Conservation (phyloP, 2,113 vertebrate genomes). For the Corvus moneduloides region DNA sequence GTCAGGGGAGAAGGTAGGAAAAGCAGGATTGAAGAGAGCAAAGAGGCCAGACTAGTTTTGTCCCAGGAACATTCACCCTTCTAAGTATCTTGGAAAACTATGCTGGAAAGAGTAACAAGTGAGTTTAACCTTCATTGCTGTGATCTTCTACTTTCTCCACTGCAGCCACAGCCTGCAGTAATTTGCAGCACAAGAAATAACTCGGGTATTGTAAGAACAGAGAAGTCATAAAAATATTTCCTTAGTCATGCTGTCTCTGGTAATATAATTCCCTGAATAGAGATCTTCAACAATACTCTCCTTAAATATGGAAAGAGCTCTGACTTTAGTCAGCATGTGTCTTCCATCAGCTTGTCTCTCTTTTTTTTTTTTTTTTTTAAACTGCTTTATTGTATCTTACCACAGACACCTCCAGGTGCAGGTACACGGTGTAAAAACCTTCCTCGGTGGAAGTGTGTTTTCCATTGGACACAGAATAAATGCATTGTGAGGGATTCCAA, state of each 20-base stretch:
- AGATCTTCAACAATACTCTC: not conserved
- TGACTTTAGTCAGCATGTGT: conserved; percentile 1
- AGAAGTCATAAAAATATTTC: conserved; percentile 32
- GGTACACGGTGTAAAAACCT: not conserved
- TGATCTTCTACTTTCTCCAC: not conserved
- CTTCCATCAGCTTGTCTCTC: not conserved
- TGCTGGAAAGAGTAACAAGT: not conserved
- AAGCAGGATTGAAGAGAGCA: not conserved
- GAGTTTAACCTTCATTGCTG: not conserved
- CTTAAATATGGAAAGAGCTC: conserved; percentile 10
- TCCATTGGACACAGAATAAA: not conserved
- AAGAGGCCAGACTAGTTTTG: not conserved
- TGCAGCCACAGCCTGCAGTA: not conserved
- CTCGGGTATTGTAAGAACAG: not conserved
- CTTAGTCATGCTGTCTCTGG: conserved; percentile 14
- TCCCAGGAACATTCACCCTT: not conserved
- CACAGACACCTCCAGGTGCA: not conserved
- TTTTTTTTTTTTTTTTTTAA: not conserved
- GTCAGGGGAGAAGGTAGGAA: not conserved
- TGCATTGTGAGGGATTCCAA: not conserved
- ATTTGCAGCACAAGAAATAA: not conserved
- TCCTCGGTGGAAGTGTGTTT: not conserved
- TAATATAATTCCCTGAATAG: not conserved
- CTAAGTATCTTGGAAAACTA: not conserved
- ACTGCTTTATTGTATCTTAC: not conserved